These are phyloP conservation scores for Hippolais icterina DNA, from an alignment of 2,113 vertebrate genomes.

Conservation along the genomic window DNA sequence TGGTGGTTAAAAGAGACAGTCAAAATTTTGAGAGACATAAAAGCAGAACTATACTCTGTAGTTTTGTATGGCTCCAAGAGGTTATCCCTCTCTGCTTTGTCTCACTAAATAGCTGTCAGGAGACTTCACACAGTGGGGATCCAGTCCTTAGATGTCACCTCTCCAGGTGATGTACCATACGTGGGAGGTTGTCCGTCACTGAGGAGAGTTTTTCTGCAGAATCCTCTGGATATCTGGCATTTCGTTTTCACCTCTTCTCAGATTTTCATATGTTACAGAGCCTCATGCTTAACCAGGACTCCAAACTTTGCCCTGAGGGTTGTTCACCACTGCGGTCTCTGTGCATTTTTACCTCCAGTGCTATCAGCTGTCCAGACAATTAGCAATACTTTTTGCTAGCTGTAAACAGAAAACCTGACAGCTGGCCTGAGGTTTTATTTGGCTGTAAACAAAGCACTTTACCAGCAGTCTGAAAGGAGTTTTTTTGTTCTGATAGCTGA, in stretches of 20 bases:
- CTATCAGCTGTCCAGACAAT: not conserved
- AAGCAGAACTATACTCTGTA: not conserved
- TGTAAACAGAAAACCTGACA: not conserved
- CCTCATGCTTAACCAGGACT: not conserved
- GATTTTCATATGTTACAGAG: not conserved
- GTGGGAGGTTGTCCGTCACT: rapidly evolving
- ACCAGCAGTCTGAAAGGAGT: not conserved
- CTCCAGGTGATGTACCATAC: not conserved
- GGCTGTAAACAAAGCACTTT: not conserved
- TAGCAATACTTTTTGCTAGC: not conserved
- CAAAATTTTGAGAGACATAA: not conserved
- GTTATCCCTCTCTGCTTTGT: not conserved
- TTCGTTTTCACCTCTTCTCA: not conserved
- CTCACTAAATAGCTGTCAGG: not conserved
- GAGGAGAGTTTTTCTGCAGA: not conserved
- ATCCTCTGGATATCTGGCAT: not conserved
- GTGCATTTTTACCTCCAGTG: not conserved
- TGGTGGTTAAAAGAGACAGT: not conserved
- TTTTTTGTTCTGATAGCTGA: not conserved
- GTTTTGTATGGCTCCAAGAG: not conserved
- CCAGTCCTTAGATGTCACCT: not conserved
- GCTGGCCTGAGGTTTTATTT: not conserved
- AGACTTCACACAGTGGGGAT: not conserved
- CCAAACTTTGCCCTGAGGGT: not conserved
- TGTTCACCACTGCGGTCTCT: not conserved